Evolutionary conservation across 2,797 vertebrate genomes (phyloP).

Genomic region (Phalloptychus januarius): DNA sequence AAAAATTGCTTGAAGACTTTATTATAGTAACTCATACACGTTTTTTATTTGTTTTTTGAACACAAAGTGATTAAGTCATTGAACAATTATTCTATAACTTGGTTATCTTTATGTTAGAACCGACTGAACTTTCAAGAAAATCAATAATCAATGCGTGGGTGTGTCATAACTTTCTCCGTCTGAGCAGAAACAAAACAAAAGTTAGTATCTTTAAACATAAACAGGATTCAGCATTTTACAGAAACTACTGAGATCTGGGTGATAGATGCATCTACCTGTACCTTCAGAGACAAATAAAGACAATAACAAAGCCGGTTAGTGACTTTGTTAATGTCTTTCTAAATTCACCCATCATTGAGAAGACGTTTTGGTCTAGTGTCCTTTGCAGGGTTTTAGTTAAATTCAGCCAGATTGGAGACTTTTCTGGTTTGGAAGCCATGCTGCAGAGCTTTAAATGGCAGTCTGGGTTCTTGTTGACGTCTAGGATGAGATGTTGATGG

Average conservation of each 20-base stretch:
- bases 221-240: not conserved
- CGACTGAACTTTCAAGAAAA: not conserved
- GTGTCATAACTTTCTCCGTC: too few species aligned
- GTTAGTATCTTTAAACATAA: not conserved
- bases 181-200: not conserved
- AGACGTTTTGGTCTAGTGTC: not conserved
- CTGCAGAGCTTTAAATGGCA: too few species aligned
- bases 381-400: not conserved
- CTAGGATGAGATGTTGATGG: too few species aligned
- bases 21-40: not conserved
- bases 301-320: too few species aligned
- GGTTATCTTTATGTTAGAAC: not conserved
- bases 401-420: not conserved
- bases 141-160: too few species aligned
- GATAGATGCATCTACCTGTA: too few species aligned
- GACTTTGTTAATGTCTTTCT: too few species aligned
- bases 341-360: not conserved
- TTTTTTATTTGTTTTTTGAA: not conserved
- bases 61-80: not conserved
- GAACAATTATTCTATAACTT: too few species aligned
- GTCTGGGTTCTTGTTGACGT: too few species aligned
- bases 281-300: too few species aligned
- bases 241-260: too few species aligned
- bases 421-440: not conserved
- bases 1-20: not conserved